phyloP scores from a whole-genome alignment of 2,797 vertebrate species.

The Stomatorhinus walkeri region DNA sequence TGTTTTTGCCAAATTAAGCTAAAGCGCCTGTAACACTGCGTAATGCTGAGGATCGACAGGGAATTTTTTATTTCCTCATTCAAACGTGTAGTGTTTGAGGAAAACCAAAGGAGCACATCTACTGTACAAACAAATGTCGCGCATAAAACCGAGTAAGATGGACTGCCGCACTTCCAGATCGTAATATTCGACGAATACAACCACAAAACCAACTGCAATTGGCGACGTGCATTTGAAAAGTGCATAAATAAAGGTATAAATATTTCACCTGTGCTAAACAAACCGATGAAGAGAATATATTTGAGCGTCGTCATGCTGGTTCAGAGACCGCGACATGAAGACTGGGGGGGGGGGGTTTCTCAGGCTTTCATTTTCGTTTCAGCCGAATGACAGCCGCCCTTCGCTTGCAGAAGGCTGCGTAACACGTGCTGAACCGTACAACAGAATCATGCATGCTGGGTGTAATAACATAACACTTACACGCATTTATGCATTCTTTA shows the following conservation, averaged over 20 bases:
- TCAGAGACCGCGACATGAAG: background rate
- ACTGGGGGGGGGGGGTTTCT: too few relatives aligned
- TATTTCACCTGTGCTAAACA: background rate
- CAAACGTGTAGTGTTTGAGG: background rate
- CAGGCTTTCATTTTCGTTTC: conserved; percentile 21
- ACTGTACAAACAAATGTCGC: background rate
- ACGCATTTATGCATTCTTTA: background rate
- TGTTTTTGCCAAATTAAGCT: background rate
- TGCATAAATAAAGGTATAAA: background rate
- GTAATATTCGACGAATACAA: background rate
- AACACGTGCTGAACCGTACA: background rate
- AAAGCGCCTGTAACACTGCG: background rate
- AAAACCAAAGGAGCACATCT: background rate
- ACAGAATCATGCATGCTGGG: background rate
- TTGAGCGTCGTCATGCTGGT: background rate
- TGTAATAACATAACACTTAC: background rate
- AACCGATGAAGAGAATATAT: background rate
- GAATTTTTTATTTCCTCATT: background rate
- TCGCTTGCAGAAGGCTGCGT: background rate
- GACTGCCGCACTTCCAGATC: background rate
- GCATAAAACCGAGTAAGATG: background rate
- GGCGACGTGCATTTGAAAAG: background rate
- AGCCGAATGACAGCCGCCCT: background rate
- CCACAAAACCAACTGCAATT: background rate
- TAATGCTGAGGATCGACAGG: background rate